Base-by-base conservation (phyloP, 2,888 invertebrate species). In the Hipparchia semele region DNA sequence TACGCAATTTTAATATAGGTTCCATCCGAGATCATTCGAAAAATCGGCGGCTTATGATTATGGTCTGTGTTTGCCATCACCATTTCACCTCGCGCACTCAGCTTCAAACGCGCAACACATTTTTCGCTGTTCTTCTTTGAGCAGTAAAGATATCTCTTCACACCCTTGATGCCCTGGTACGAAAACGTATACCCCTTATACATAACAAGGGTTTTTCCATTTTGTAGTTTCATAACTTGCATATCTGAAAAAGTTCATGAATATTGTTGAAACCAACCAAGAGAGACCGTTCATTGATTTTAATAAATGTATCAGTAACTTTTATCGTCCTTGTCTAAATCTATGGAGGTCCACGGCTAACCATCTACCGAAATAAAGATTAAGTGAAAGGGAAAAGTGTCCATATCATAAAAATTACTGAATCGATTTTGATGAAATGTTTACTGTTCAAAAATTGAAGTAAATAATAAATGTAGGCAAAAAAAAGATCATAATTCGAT, bases 161-260 rank as follows among this genome's bases (percentile, higher is more conserved):
- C 67, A 39, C 78, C 67, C 33, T 77, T 78, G 0, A 59, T 51
- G 2, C 79, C 79, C 10, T 79, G 76, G 66, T 71, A 82, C 0
- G 82, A 82, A 71, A 79, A 84, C 2, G 81, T 79, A 64, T 79
- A 79, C 0, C 79, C 76, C 65, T 77, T 69, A 59, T 77, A 80
- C 71, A 79, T 49, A 6, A 80, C 62, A 10, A 80, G 67, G 0
- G 64, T 68, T 51, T 64, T 66, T 13, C 71, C 76, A 9, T 61
- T 68, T 39, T 13, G 54, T 23, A 70, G 54, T 13, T 70, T 70
- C 13, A 69, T 61, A n/a, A 70, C 54, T 62, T 62, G 39, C 13
- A 70, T 23, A 13, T 12, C 70, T 70, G 62, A 61, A 70, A 53
- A 12, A 12, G 33, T 33, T 51, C 23, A 51, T 53, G 23, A 13